Conservation (phyloP, 1,140 invertebrate species). For the Lethrus apterus region DNA sequence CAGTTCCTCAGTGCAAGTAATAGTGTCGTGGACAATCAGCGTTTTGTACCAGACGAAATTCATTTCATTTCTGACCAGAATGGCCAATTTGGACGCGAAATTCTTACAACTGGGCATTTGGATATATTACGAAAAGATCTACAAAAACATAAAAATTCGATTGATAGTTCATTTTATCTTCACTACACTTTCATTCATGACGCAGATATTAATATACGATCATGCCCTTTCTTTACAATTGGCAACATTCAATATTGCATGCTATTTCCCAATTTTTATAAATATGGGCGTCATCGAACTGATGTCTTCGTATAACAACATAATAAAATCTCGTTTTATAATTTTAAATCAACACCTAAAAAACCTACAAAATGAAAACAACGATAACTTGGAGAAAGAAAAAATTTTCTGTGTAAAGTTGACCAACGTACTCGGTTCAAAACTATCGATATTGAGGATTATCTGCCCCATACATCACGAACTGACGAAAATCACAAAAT, state of each 20-base stretch:
- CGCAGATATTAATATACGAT: slow-evolving; percentile 1
- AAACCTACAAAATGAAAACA: slow-evolving; percentile 1
- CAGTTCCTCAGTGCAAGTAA: background rate
- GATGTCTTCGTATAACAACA: slow-evolving; percentile 3
- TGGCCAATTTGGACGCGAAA: slow-evolving; percentile 8
- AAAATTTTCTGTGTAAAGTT: slow-evolving; percentile 7
- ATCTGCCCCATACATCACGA: slow-evolving; percentile 20
- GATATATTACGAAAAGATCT: slow-evolving; percentile 11
- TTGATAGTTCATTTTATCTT: background rate
- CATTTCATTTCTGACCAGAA: slow-evolving; percentile 3
- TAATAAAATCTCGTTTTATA: background rate
- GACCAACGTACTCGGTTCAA: background rate
- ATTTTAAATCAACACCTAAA: slow-evolving; percentile 12
- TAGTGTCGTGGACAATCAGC: slow-evolving; percentile 9
- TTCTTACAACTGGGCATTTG: slow-evolving; percentile 14
- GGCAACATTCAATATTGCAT: background rate
- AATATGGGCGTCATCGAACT: slow-evolving; percentile 3
- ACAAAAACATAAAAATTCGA: background rate
- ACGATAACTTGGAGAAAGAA: background rate
- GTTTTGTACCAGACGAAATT: slow-evolving; percentile 7
- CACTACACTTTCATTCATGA: background rate
- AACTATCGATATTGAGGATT: slow-evolving; percentile 16
- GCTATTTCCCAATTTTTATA: slow-evolving; percentile 7
- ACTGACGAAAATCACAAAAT: slow-evolving; percentile 14
- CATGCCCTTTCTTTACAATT: background rate